phyloP scores from a whole-genome alignment of 2,888 invertebrate species.

The Microplitis manilae region DNA sequence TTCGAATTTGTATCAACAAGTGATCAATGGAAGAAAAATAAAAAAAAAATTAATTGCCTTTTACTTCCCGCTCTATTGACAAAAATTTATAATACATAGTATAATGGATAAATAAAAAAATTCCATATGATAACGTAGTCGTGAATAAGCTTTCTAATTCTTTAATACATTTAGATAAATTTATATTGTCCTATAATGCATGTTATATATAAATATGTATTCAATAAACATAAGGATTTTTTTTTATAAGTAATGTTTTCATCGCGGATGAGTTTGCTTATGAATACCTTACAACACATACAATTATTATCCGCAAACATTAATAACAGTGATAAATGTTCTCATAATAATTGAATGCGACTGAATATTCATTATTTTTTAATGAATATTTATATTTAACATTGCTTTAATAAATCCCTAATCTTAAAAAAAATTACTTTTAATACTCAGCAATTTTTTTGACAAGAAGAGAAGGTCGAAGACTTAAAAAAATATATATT shows the following conservation, averaged over 20 bases:
- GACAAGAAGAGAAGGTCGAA: neutral
- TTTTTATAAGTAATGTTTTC: neutral
- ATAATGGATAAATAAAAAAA: constrained; percentile 13
- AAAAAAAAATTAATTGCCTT: constrained; percentile 27
- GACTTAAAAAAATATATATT: neutral
- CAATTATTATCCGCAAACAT: neutral
- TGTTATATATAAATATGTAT: neutral
- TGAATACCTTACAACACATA: neutral
- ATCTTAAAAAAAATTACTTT: neutral
- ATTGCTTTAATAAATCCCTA: neutral
- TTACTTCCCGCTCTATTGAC: constrained; percentile 22
- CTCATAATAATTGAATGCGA: too few species aligned
- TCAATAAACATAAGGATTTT: neutral
- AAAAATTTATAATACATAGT: neutral
- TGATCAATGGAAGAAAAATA: neutral
- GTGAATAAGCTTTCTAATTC: constrained; percentile 28
- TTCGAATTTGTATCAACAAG: constrained; percentile 15
- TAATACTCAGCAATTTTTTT: neutral
- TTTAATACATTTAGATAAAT: constrained; percentile 6
- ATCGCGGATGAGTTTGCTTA: neutral
- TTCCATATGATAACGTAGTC: constrained; percentile 6
- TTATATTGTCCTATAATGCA: constrained; percentile 6
- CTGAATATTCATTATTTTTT: too few species aligned
- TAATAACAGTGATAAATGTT: too few species aligned
- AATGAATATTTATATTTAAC: too few species aligned